These are phyloP conservation scores for Poecilia velifera DNA, from an alignment of 2,797 vertebrate species.

Conservation along the genomic window DNA sequence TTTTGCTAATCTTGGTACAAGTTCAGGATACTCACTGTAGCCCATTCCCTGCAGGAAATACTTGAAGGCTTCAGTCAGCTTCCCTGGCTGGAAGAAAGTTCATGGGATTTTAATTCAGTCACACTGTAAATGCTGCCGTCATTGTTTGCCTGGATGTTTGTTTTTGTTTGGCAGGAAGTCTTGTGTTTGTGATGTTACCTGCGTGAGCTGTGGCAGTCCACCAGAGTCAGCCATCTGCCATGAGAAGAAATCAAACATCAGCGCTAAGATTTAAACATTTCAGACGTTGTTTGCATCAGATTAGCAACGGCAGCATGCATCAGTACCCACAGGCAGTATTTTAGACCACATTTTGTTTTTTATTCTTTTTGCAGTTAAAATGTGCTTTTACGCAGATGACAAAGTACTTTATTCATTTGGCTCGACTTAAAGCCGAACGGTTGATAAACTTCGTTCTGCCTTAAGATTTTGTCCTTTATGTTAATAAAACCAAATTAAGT, in stretches of 20 bases:
- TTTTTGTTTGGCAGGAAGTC: background rate
- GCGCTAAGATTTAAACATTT: background rate
- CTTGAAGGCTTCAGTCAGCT: conserved; percentile 98
- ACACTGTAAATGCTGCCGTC: background rate
- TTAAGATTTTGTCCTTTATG: no score
- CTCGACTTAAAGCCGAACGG: background rate
- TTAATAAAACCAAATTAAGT: background rate
- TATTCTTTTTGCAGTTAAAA: background rate
- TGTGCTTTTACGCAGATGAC: background rate
- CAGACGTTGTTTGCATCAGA: background rate
- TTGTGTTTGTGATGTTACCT: conserved; percentile 80
- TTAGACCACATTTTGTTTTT: background rate
- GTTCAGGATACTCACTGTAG: conserved; percentile 89
- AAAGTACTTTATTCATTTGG: background rate
- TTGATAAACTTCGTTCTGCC: background rate
- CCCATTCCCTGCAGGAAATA: conserved; percentile 99
- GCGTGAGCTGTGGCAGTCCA: conserved; percentile 95
- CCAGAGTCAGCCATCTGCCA: conserved; percentile 94
- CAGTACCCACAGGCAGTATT: background rate
- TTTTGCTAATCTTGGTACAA: background rate
- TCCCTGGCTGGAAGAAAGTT: conserved; percentile 87
- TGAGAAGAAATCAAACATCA: conserved; percentile 18
- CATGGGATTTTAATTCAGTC: no score
- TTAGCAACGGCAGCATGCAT: background rate
- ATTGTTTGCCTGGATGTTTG: background rate